A percentile compares a stretch with the other conserved stretches of the same genome.
Conservation (phyloP, 1,140 invertebrate genomes). For the Apis dorsata region DNA sequence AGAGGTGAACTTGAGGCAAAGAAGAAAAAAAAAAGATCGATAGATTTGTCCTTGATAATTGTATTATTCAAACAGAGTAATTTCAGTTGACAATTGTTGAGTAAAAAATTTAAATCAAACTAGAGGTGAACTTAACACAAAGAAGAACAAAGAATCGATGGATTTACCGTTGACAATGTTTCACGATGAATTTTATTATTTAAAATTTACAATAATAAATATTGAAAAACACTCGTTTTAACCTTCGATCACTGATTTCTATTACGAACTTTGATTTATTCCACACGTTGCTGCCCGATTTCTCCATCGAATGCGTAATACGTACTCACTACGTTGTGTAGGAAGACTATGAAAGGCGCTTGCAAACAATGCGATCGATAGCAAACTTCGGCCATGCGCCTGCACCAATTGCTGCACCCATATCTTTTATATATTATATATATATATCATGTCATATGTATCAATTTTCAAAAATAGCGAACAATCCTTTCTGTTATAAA, state of each 20-base stretch:
- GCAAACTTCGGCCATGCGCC: slow-evolving; percentile 25
- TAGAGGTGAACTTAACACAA: not conserved
- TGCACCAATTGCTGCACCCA: slow-evolving; percentile 18
- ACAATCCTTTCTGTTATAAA: no score
- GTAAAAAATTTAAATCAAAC: not conserved
- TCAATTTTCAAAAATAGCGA: not conserved
- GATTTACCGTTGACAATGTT: no score
- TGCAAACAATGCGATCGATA: slow-evolving; percentile 44
- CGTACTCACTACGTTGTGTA: not conserved
- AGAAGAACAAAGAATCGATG: not conserved
- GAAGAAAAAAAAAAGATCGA: not conserved
- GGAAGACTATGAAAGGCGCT: not conserved
- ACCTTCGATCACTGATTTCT: slow-evolving; percentile 16
- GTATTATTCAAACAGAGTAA: not conserved
- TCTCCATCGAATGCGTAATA: not conserved
- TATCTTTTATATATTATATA: not conserved
- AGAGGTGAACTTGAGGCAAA: not conserved
- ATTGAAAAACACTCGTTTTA: not conserved
- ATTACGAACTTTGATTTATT: slow-evolving; percentile 6
- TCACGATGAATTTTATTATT: not conserved
- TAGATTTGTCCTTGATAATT: no score
- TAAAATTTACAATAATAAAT: not conserved
- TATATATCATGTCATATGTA: not conserved
- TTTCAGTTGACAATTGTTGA: no score
- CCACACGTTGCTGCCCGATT: not conserved